Evolutionary conservation across 2,113 vertebrate genomes (phyloP).

Genomic region (Ancistrus triradiatus): DNA sequence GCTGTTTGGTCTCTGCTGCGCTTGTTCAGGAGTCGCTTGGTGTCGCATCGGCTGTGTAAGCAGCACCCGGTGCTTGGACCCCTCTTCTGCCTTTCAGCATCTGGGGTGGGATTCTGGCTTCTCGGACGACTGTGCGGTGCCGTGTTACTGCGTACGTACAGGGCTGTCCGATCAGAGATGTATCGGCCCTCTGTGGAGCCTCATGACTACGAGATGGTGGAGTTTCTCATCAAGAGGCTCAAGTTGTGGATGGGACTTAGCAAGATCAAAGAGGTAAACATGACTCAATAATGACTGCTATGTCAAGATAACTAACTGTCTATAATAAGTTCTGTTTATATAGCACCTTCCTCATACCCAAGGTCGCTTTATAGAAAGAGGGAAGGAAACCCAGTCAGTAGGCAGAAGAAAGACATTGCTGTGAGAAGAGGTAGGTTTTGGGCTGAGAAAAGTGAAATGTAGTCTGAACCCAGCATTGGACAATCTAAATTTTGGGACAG

Average conservation of each 20-base stretch:
- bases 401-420: too few species aligned
- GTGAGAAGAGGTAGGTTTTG: too few species aligned
- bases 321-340: too few species aligned
- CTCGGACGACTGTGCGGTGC: constrained; percentile 60
- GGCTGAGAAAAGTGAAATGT: too few species aligned
- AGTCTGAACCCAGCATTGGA: too few species aligned
- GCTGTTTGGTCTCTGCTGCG: constrained; percentile 40
- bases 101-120: constrained; percentile 56
- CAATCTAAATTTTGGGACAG: too few species aligned
- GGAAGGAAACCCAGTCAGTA: too few species aligned
- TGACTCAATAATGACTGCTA: too few species aligned
- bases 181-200: constrained; percentile 59
- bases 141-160: constrained; percentile 58
- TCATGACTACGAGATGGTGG: constrained; percentile 77
- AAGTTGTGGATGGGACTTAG: constrained; percentile 76
- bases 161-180: constrained; percentile 55
- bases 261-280: constrained; percentile 70
- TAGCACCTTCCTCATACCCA: too few species aligned
- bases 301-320: too few species aligned
- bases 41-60: constrained; percentile 56
- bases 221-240: constrained; percentile 76
- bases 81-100: constrained; percentile 54
- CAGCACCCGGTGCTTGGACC: constrained; percentile 58
- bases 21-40: constrained; percentile 7
- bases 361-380: too few species aligned